Base-by-base conservation (phyloP, 1,140 invertebrate species). In the Drosophila kepulauana region DNA sequence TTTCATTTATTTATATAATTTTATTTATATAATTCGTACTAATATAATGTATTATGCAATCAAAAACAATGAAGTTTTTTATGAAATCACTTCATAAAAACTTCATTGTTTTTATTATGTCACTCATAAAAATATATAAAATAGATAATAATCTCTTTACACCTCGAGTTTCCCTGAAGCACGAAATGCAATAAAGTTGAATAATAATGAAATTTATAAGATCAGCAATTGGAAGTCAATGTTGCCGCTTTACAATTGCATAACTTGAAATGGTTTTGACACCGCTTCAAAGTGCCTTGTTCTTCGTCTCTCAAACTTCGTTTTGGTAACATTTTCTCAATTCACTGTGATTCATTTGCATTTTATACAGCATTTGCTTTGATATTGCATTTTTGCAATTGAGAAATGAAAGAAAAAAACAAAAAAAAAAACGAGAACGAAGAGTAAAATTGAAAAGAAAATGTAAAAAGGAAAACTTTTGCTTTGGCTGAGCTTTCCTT, bases 281-380 rank as follows among this genome's bases (percentile, higher is more conserved):
- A 20, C 3, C 15, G 13, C 16, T 38, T 41, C 35, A 41, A 5
- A 20, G n/a, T 20, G 4, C 3, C 11, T 38, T 0, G 10, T 10
- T 38, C 35, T 38, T 3, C 3, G n/a, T 43, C 41, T 7, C 30
- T 38, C 28, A 54, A 56, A 11, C 33, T 28, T 38, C 41, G 35
- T 63, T 64, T 70, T 62, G 38, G 49, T 49, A 49, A 56, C 49
- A 52, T 70, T 75, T 70, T 75, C 72, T 57, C 58, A 69, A 75
- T 75, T 63, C 62, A 61, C 43, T 62, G 58, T 38, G 72, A 75
- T 63, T 75, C 72, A 75, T 75, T 75, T 75, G 72, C 72, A 75
- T 75, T 70, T 75, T 63, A 69, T 75, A 57, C 72, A 63, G 41
- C 66, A 58, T 70, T 75, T 70, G 72, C 72, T 75, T 75, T 75